Percentiles rank a stretch among this genome's conserved stretches.
phyloP scores from a whole-genome alignment of 2,888 invertebrate species.

The Phorcus lineatus region DNA sequence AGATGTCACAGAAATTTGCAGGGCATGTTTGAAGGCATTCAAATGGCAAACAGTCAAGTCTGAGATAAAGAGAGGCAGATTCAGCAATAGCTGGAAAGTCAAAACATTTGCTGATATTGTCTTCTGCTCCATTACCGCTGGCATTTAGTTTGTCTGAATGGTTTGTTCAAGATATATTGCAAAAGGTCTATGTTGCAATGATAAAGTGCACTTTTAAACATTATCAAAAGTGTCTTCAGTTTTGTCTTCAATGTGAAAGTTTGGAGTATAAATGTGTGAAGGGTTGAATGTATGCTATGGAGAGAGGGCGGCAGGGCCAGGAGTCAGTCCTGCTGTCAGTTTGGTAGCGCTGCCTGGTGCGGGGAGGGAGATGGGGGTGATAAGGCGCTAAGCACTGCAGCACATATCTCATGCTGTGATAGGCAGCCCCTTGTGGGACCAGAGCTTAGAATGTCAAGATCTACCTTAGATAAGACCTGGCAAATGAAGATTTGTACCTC shows the following conservation, averaged over 20 bases:
- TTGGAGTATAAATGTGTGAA: neutral
- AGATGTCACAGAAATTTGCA: neutral
- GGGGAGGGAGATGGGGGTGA: neutral
- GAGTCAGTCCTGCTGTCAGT: no score
- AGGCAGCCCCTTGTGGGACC: slow-evolving; percentile 2
- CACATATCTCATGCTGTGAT: neutral
- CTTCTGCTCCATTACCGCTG: neutral
- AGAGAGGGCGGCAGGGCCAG: no score
- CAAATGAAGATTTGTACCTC: slow-evolving; percentile 20
- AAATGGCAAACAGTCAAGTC: neutral
- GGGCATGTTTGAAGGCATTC: neutral
- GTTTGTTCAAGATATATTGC: neutral
- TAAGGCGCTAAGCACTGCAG: neutral
- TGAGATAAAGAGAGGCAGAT: neutral
- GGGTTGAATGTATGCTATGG: neutral
- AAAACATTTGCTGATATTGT: neutral
- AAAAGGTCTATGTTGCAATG: neutral
- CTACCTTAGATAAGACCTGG: neutral
- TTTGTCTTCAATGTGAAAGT: neutral
- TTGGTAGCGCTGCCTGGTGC: neutral
- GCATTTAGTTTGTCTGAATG: neutral
- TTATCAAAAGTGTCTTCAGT: neutral
- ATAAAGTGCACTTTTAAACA: neutral
- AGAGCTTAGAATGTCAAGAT: slow-evolving; percentile 21
- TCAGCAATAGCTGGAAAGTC: neutral